Conservation (phyloP, 2,797 vertebrate genomes). For the Champsocephalus esox region DNA sequence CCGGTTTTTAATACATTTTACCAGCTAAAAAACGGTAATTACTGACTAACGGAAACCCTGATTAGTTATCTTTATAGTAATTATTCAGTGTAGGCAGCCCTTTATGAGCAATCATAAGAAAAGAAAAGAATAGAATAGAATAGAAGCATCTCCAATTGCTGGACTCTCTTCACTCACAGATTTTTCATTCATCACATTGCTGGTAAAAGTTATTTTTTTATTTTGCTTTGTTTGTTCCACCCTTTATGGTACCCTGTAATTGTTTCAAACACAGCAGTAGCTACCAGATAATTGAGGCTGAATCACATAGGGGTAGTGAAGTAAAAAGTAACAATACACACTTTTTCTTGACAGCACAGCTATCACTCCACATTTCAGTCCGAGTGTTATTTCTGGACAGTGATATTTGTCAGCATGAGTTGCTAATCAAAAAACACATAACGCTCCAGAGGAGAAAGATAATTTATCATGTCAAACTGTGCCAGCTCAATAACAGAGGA, state of each 20-base stretch:
- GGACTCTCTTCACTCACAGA: not conserved
- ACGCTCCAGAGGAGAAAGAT: conserved; percentile 46
- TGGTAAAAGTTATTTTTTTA: conserved; percentile 11
- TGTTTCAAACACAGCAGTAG: conserved; percentile 37
- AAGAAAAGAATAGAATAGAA: too few species aligned
- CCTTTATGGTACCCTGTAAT: not conserved
- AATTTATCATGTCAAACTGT: conserved; percentile 61
- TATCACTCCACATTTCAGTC: conserved; percentile 47
- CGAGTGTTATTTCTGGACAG: conserved; percentile 32
- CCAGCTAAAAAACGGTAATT: too few species aligned
- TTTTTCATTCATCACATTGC: conserved; percentile 21
- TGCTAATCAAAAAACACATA: conserved; percentile 19
- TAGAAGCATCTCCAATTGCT: not conserved
- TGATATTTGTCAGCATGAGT: conserved; percentile 39
- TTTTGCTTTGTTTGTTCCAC: conserved; percentile 25
- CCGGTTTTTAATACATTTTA: too few species aligned
- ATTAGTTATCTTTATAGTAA: too few species aligned
- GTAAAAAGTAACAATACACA: conserved; percentile 55
- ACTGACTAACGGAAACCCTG: too few species aligned
- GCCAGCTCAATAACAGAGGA: conserved; percentile 51
- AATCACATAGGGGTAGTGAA: conserved; percentile 54
- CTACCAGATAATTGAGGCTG: conserved; percentile 30
- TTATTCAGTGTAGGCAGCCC: too few species aligned
- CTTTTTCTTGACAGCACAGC: conserved; percentile 34
- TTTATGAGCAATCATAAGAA: too few species aligned